Base-by-base conservation (phyloP, 2,888 invertebrate species). In the Crioceris asparagi region DNA sequence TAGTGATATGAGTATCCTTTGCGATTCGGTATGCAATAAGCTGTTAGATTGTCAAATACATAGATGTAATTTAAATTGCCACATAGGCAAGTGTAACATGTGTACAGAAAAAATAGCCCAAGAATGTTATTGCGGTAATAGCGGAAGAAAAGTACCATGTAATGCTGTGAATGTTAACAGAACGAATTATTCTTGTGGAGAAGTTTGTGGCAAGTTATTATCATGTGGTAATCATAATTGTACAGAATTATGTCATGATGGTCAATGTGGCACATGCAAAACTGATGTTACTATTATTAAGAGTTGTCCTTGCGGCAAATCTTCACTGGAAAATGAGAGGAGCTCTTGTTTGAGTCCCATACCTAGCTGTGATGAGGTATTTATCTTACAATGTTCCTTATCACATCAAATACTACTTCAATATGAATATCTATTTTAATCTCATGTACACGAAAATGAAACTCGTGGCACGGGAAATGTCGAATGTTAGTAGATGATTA, bases 231-330 rank as follows among this genome's bases (percentile, higher is more conserved):
- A 80, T 57, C 91, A 91, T 59, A 66, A 67, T 16, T 61, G 61
- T 41, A 34, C 46, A 26, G 43, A 69, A 23, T 55, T 66, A 2
- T 90, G 88, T 54, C 87, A 90, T 57, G 61, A 69, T 1, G 81
- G 74, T 1, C 58, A 64, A 1, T 88, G 88, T 56, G 66, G 68
- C 4, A 61, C 69, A 0, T 91, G 91, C 57, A 61, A 62, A 30
- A 62, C 74, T 11, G 71, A 74, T 37, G 77, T 83, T 0, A 66
- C 69, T 10, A 57, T 66, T 19, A 71, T 86, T 7, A 73, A 69
- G 4, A 71, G 70, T 25, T 91, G 91, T 54, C 82, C 80, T 0
- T 91, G 91, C 59, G 84, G 84, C 1, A 77, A 82, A 62, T 75
- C 72, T 23, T 59, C 65, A 1, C 55, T 66, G 45, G 58, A 56